These are phyloP conservation scores for Cyclophora albipunctata DNA, from an alignment of 2,888 invertebrate species.

Conservation along the genomic window DNA sequence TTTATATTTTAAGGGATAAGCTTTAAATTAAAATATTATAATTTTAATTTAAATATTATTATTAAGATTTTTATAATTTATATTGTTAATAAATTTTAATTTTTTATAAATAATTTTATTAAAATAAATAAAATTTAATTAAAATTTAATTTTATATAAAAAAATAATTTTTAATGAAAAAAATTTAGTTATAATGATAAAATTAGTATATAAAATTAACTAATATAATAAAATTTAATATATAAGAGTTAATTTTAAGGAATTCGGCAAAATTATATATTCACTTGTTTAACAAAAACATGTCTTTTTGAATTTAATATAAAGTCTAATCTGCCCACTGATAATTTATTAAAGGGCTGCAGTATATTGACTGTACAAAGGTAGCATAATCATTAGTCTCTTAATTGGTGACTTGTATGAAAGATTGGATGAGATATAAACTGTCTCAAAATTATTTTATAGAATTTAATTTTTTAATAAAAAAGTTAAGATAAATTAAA, in stretches of 20 bases:
- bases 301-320: constrained; percentile 78
- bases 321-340: constrained; percentile 85
- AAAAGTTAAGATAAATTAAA: constrained; percentile 79
- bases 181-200: constrained; percentile 72
- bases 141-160: constrained; percentile 61
- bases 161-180: constrained; percentile 54
- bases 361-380: constrained; percentile 86
- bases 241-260: constrained; percentile 64
- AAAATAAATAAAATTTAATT: constrained; percentile 36
- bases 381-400: constrained; percentile 86
- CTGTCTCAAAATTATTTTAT: constrained; percentile 66
- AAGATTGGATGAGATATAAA: constrained; percentile 80
- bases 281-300: constrained; percentile 87
- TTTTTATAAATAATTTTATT: constrained; percentile 62
- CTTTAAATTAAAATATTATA: constrained; percentile 73
- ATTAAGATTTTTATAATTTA: constrained; percentile 70
- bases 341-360: constrained; percentile 82
- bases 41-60: constrained; percentile 25
- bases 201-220: constrained; percentile 69
- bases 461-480: constrained; percentile 70
- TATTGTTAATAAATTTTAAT: constrained; percentile 73
- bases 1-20: constrained; percentile 76
- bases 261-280: constrained; percentile 79
- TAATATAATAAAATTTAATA: constrained; percentile 33
- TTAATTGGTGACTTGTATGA: constrained; percentile 88